Percentiles rank a stretch among this genome's conserved stretches.
These are phyloP conservation scores for Tachystola acroxantha DNA, from an alignment of 2,888 invertebrate species.

Conservation along the genomic window DNA sequence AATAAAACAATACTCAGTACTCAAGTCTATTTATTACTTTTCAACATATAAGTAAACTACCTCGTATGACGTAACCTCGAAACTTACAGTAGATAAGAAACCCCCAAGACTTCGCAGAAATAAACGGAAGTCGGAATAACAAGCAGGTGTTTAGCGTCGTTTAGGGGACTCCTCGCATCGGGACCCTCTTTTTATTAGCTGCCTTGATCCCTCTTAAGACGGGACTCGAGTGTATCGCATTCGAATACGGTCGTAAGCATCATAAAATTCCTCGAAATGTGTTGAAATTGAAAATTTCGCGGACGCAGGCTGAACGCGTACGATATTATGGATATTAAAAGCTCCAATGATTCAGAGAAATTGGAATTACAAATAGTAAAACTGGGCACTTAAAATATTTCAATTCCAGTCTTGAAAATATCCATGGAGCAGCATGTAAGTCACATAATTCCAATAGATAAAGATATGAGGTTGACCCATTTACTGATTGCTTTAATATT, in stretches of 20 bases:
- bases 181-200: constrained; percentile 38
- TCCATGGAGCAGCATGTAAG: no score
- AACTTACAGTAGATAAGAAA: no score
- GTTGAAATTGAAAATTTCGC: constrained; percentile 27
- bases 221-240: constrained; percentile 26
- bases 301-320: constrained; percentile 19
- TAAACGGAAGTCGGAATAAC: constrained; percentile 25
- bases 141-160: constrained; percentile 37
- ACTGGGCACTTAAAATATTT: no score
- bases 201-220: constrained; percentile 34
- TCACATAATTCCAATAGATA: no score
- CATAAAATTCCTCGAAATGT: constrained; percentile 30
- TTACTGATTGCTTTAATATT: no score
- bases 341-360: neutral
- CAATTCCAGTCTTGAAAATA: no score
- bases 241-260: constrained; percentile 27
- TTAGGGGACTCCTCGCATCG: constrained; percentile 21
- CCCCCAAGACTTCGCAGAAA: constrained; percentile 2
- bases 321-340: constrained; percentile 2
- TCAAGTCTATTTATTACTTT: no score
- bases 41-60: no score
- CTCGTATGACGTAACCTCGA: no score
- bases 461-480: no score
- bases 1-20: no score
- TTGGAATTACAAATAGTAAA: no score